Percentiles rank a stretch among this genome's conserved stretches.
These are phyloP conservation scores for Sarcophaga rosellei DNA, from an alignment of 2,888 invertebrate species.

Conservation along the genomic window DNA sequence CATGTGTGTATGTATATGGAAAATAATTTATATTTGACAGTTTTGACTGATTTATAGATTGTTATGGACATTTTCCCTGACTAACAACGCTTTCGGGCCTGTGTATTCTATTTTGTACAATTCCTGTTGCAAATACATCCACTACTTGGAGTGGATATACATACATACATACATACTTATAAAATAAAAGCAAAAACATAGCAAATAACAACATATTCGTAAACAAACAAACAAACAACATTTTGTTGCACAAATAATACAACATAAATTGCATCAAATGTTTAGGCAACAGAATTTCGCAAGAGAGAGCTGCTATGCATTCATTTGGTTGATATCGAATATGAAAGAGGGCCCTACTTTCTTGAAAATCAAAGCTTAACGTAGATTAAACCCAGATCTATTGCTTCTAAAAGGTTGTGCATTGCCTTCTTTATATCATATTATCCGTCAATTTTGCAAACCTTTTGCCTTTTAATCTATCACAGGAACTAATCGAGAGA, in stretches of 20 bases:
- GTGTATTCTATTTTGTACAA: background rate
- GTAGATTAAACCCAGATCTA: no score
- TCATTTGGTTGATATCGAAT: background rate
- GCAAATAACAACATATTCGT: conserved; percentile 2
- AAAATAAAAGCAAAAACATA: background rate
- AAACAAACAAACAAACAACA: conserved; percentile 51
- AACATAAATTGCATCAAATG: conserved; percentile 37
- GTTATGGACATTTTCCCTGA: conserved; percentile 49
- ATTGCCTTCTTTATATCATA: no score
- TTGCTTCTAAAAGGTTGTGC: no score
- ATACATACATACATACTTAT: background rate
- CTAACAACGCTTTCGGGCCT: background rate
- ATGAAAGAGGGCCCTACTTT: background rate
- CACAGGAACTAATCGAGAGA: no score
- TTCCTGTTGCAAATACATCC: background rate
- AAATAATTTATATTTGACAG: conserved; percentile 71
- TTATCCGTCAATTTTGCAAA: no score
- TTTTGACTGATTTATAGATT: conserved; percentile 71
- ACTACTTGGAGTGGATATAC: no score
- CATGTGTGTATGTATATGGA: conserved; percentile 41
- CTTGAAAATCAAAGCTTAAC: no score
- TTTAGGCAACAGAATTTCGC: background rate
- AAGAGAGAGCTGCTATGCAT: background rate
- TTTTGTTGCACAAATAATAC: conserved; percentile 36
- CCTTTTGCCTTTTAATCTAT: no score